phyloP scores from a whole-genome alignment of 2,888 invertebrate species.

The Pinctada fucata region DNA sequence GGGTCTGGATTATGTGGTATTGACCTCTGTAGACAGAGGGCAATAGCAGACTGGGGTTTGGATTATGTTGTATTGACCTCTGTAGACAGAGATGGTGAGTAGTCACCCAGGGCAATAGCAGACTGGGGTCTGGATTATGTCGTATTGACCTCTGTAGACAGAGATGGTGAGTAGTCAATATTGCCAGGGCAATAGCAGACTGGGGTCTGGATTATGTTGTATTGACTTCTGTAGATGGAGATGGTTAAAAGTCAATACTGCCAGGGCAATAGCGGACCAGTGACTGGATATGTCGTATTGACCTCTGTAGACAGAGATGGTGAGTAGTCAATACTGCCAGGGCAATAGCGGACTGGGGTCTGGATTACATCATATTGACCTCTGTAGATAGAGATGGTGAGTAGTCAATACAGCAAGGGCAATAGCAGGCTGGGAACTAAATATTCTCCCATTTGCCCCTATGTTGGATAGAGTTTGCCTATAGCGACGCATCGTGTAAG shows the following conservation, averaged over 20 bases:
- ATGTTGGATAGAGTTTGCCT: too few species aligned
- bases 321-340: conserved; percentile 91
- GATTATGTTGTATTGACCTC: conserved; percentile 98
- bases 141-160: conserved; percentile 97
- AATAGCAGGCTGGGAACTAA: too few species aligned
- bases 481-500: too few species aligned
- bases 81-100: conserved; percentile 98
- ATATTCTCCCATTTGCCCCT: too few species aligned
- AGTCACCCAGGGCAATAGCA: conserved; percentile 92
- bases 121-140: conserved; percentile 98
- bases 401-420: too few species aligned
- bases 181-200: conserved; percentile 89
- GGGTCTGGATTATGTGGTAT: conserved; percentile 97
- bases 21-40: conserved; percentile 97
- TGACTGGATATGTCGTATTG: conserved; percentile 95
- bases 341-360: conserved; percentile 95
- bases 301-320: conserved; percentile 99
- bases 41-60: conserved; percentile 95
- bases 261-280: conserved; percentile 94
- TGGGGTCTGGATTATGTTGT: conserved; percentile 99
- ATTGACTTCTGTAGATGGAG: conserved; percentile 98
- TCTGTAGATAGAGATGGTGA: conserved; percentile 98
- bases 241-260: too few species aligned
- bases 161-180: too few species aligned
- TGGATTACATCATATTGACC: conserved; percentile 97